phyloP scores from a whole-genome alignment of 2,113 vertebrate species.

The Tupaia tana region DNA sequence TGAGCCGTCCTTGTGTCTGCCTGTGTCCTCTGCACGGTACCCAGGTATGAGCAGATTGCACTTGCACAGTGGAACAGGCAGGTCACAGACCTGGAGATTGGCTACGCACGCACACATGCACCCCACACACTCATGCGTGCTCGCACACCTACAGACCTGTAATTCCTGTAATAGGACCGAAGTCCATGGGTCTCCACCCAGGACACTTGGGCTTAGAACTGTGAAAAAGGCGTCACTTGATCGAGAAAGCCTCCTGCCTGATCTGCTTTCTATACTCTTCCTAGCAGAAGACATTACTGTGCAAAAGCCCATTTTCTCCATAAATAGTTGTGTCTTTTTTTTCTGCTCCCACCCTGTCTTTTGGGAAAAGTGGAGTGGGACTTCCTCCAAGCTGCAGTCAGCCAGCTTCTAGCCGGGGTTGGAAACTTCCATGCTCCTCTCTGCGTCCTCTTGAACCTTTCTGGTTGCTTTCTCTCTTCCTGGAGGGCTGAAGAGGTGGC shows the following conservation, averaged over 20 bases:
- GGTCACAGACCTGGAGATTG: neutral
- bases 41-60: neutral
- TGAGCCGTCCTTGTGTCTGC: neutral
- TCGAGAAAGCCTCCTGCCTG: neutral
- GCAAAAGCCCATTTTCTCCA: neutral
- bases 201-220: neutral
- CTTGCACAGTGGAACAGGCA: neutral
- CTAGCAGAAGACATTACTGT: neutral
- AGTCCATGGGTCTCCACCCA: neutral
- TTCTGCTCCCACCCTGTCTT: neutral
- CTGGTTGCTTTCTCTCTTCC: neutral
- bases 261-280: neutral
- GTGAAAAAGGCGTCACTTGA: neutral
- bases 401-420: neutral
- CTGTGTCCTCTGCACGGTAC: neutral
- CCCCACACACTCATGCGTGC: neutral
- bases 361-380: neutral
- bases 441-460: neutral
- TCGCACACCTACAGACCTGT: neutral
- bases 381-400: neutral
- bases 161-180: neutral
- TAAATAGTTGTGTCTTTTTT: neutral
- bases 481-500: neutral
- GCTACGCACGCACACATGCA: neutral
- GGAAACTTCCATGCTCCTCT: neutral